These are phyloP conservation scores for Lacerta bilineata DNA, from an alignment of 2,797 vertebrate genomes.

Conservation along the genomic window DNA sequence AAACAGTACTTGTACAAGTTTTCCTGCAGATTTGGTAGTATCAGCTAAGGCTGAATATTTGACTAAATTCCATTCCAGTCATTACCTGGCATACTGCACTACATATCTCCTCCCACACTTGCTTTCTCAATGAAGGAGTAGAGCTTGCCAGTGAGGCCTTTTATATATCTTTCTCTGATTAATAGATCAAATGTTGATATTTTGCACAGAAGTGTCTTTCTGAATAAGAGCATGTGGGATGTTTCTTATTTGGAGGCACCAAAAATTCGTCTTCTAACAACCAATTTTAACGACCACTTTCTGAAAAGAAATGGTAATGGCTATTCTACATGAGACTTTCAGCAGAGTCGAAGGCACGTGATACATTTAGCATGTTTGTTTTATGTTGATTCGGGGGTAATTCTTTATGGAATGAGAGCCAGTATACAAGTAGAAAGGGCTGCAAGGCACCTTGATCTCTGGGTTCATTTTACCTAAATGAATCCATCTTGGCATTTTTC, in stretches of 20 bases:
- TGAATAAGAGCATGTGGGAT: neutral
- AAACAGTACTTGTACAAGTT: neutral
- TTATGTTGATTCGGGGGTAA: rapidly evolving
- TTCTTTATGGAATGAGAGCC: neutral
- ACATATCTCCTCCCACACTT: neutral
- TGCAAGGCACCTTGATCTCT: neutral
- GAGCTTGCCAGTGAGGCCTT: neutral
- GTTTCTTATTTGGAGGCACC: neutral
- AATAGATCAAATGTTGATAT: neutral
- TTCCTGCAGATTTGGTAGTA: neutral
- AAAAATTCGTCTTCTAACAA: neutral
- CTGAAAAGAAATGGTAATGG: neutral
- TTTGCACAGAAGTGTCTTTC: neutral
- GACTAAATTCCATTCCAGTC: neutral
- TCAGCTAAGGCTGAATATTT: neutral
- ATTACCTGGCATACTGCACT: neutral
- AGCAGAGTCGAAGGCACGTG: neutral
- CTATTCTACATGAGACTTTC: neutral
- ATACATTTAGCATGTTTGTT: neutral
- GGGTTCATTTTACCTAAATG: neutral
- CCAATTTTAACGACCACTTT: neutral
- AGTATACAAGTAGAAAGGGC: neutral
- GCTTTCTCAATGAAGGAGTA: neutral
- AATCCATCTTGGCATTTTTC: constrained; percentile 17
- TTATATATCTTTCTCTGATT: neutral